phyloP scores from a whole-genome alignment of 2,888 invertebrate species.

The Cacoxenus indagator region DNA sequence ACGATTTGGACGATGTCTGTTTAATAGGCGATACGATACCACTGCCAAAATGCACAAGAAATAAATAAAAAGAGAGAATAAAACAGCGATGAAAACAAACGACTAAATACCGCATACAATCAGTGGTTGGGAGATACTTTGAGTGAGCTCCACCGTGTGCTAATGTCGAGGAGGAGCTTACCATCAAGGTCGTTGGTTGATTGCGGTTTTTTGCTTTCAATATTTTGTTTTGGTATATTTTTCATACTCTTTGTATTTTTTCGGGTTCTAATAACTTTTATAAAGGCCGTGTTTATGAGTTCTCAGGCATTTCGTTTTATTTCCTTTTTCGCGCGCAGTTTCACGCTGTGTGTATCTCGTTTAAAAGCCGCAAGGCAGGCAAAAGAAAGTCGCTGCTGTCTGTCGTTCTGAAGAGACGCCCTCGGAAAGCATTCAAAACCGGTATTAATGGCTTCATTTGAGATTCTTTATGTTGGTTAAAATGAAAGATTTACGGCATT shows the following conservation, averaged over 20 bases:
- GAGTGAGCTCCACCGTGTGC: no score
- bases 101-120: constrained; percentile 4
- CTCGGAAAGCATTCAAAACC: no score
- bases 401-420: not conserved
- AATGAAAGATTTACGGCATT: constrained; percentile 4
- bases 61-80: no score
- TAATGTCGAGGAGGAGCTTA: constrained; percentile 7
- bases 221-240: not conserved
- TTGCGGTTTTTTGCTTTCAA: not conserved
- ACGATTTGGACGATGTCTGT: not conserved
- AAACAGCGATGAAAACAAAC: no score
- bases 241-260: not conserved
- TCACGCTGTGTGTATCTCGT: not conserved
- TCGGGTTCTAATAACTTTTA: constrained; percentile 18
- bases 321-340: constrained; percentile 51
- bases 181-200: constrained; percentile 56
- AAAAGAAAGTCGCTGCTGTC: constrained; percentile 43
- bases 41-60: not conserved
- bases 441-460: constrained; percentile 11
- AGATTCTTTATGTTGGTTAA: not conserved
- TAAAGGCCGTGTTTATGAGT: not conserved
- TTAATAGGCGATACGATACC: not conserved
- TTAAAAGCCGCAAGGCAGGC: constrained; percentile 30
- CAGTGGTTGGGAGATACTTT: constrained; percentile 5
- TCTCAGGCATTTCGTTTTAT: constrained; percentile 49